Conservation (phyloP, 1,140 invertebrate genomes). For the Hormaphis cornu region DNA sequence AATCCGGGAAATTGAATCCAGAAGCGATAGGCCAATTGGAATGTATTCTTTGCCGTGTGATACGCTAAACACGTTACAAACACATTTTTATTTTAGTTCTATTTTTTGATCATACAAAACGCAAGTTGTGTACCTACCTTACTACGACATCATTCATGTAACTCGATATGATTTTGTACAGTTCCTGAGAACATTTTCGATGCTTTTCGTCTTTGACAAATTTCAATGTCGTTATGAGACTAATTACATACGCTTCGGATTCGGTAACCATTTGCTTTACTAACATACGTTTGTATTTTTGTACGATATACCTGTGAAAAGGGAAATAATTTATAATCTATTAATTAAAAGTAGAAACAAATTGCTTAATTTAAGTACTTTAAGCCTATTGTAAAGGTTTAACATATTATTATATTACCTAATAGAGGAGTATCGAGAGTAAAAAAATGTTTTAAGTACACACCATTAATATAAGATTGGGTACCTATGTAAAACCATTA, state of each 20-base stretch:
- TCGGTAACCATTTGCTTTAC: constrained; percentile 6
- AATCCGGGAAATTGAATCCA: constrained; percentile 8
- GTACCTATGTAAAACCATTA: too few species aligned
- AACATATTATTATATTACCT: too few species aligned
- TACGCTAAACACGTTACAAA: background rate
- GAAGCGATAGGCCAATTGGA: background rate
- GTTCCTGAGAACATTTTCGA: background rate
- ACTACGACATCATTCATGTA: background rate
- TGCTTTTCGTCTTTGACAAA: background rate
- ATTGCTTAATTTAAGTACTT: too few species aligned
- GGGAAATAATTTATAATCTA: too few species aligned
- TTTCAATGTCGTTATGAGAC: background rate
- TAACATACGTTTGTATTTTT: constrained; percentile 13
- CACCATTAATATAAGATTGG: too few species aligned
- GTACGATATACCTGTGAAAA: background rate
- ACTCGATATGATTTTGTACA: background rate
- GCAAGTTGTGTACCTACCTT: background rate
- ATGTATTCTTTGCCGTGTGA: constrained; percentile 12
- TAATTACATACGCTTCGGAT: constrained; percentile 3
- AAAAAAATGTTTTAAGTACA: too few species aligned
- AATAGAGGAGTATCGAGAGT: too few species aligned
- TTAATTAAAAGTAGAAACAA: too few species aligned
- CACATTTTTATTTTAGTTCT: background rate
- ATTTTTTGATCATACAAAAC: too few species aligned
- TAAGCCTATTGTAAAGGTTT: too few species aligned